These are phyloP conservation scores for Peromyscus eremicus DNA, from an alignment of 2,797 vertebrate genomes.

Conservation along the genomic window DNA sequence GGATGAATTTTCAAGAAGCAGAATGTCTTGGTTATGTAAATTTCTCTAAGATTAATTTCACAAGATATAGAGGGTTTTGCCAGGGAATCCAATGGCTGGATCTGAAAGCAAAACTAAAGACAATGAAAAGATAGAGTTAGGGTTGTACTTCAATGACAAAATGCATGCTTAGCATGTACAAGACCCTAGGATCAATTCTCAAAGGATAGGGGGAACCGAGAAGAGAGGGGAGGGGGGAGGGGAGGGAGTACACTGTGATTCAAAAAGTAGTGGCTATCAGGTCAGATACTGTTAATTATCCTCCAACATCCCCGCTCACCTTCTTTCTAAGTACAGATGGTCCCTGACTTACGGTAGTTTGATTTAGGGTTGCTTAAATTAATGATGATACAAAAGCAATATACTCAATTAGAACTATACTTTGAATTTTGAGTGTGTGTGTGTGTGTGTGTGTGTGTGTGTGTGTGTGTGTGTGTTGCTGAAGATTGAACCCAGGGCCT, in stretches of 20 bases:
- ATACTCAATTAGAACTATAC: neutral
- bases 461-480: neutral
- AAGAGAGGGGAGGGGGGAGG: neutral
- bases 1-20: constrained; percentile 40
- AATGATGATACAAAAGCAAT: neutral
- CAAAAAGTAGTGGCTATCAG: neutral
- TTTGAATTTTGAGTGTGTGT: neutral
- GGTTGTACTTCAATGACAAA: neutral
- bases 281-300: constrained; percentile 28
- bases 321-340: constrained; percentile 10
- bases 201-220: neutral
- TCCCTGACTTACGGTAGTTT: neutral
- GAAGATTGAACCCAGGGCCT: neutral
- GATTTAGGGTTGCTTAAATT: neutral
- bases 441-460: neutral
- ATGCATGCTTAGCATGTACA: neutral
- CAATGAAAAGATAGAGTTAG: neutral
- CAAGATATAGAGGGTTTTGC: constrained; percentile 29
- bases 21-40: constrained; percentile 36
- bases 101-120: constrained; percentile 58
- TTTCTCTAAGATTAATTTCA: constrained; percentile 31
- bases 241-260: neutral
- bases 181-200: neutral
- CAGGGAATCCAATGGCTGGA: neutral
- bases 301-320: constrained; percentile 20